Evolutionary conservation across 1,140 invertebrate species (phyloP), one percentile per base, ranked within the genome.

Genomic region (Pogonus chalceus): DNA sequence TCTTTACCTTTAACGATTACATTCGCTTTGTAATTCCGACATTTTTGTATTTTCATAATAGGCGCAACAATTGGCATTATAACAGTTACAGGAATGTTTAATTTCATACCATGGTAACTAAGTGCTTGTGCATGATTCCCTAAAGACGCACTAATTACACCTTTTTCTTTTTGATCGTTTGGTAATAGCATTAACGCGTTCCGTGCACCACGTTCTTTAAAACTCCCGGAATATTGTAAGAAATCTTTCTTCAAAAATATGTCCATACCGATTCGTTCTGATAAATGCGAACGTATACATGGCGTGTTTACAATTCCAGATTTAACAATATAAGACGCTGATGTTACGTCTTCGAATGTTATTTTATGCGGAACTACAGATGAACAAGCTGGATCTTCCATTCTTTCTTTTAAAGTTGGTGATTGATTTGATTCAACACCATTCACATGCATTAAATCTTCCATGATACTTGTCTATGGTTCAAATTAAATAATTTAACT

Each of bases 231-330:
- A 51, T 80, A 82, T 72, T 96, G 92, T 7, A 94, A 73, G 69
- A 91, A 95, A 66, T 96, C 93, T 67, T 94, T 94, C 71, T 96
- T 96, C 55, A 95, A 79, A 69, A 83, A 96, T 37, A 96, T 78
- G 23, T 94, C 83, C 81, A 95, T 88, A 21, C 83, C 87, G 53
- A 82, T 83, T 10, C 79, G 62, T 2, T 78, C 71, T 0, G 89
- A 92, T 62, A 94, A 78, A 58, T 87, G 85, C 0, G 90, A 92
- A 76, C 76, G 80, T 60, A 82, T 80, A 67, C 92, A 94, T 35
- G 90, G 88, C 35, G 92, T 94, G 56, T 81, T 79, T 37, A 85
- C 74, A 43, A 96, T 82, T 14, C 90, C 90, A 60, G 76, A 79
- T 67, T 87, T 88, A 31, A 95, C 91, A 65, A 89, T 85, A 67